A percentile compares a stretch with the other conserved stretches of the same genome.
phyloP scores from a whole-genome alignment of 1,140 invertebrate species.

The Wiebesia pumilae region DNA sequence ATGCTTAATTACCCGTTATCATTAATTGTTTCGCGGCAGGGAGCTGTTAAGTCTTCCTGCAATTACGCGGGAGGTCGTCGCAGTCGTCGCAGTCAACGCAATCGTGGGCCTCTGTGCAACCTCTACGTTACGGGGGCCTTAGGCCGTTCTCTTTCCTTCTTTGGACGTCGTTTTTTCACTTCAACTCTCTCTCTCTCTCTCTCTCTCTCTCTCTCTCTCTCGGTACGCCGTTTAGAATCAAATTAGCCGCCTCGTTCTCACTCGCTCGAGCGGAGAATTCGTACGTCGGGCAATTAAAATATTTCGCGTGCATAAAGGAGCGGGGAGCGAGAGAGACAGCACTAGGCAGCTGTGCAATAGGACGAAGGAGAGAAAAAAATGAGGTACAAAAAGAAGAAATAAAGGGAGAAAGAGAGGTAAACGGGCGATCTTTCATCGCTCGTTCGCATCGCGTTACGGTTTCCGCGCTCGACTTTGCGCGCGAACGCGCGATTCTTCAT shows the following conservation, averaged over 20 bases:
- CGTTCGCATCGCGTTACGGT: conserved; percentile 2
- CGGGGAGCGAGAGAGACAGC: background rate
- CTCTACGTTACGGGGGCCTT: too few species aligned
- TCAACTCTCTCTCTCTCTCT: too few species aligned
- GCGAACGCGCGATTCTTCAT: background rate
- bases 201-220: conserved; percentile 15
- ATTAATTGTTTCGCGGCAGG: conserved; percentile 53
- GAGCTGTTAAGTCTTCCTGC: conserved; percentile 50
- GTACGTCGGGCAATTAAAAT: conserved; percentile 47
- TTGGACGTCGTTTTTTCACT: background rate
- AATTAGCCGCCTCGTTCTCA: conserved; percentile 49
- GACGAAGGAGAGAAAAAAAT: background rate
- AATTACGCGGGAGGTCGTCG: conserved; percentile 50
- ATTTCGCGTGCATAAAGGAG: conserved; percentile 35
- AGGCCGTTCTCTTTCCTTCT: background rate
- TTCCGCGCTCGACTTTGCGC: conserved; percentile 6
- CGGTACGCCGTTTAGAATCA: conserved; percentile 40
- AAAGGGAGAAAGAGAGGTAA: background rate
- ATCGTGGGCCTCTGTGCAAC: too few species aligned
- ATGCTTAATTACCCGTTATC: conserved; percentile 53
- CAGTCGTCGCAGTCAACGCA: background rate
- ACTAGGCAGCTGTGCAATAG: conserved; percentile 9
- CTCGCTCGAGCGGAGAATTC: conserved; percentile 42
- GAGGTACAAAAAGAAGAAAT: background rate
- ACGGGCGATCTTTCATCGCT: conserved; percentile 19